These are phyloP conservation scores for Drosophila obscura DNA, from an alignment of 1,140 invertebrate species.

Conservation along the genomic window DNA sequence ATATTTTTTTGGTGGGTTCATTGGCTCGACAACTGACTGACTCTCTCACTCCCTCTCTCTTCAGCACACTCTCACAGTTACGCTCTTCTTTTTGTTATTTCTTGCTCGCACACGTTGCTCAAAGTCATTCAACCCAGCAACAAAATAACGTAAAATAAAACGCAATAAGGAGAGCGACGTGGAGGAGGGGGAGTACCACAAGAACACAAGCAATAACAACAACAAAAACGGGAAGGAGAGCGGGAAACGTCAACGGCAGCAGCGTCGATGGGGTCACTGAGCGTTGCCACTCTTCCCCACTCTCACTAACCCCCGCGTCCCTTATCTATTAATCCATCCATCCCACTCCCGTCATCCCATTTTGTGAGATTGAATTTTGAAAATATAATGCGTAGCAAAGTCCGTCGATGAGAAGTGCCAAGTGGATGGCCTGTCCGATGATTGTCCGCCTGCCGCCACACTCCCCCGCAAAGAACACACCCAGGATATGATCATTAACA, in stretches of 20 bases:
- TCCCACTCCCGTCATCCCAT: slow-evolving; percentile 9
- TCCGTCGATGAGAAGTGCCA: slow-evolving; percentile 14
- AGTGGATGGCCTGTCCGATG: slow-evolving; percentile 5
- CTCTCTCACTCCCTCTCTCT: slow-evolving; percentile 14
- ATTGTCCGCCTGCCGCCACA: neutral
- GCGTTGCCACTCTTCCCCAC: slow-evolving; percentile 42
- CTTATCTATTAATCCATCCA: slow-evolving; percentile 11
- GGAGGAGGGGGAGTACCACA: slow-evolving; percentile 26
- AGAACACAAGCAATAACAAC: slow-evolving; percentile 13
- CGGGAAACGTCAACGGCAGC: slow-evolving; percentile 49
- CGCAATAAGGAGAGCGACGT: slow-evolving; percentile 47
- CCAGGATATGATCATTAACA: slow-evolving; percentile 59
- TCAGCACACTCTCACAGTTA: slow-evolving; percentile 41
- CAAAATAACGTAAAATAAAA: slow-evolving; percentile 76
- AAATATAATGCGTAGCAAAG: slow-evolving; percentile 41
- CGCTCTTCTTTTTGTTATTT: slow-evolving; percentile 50
- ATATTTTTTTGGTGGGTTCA: slow-evolving; percentile 69
- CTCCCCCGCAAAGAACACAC: neutral
- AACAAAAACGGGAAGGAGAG: slow-evolving; percentile 34
- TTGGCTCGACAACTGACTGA: slow-evolving; percentile 48
- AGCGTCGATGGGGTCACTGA: slow-evolving; percentile 64
- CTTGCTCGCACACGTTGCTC: slow-evolving; percentile 59
- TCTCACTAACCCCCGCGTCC: slow-evolving; percentile 6
- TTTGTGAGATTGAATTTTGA: slow-evolving; percentile 18
- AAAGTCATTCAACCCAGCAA: slow-evolving; percentile 78